These are phyloP conservation scores for Holothuria leucospilota DNA, from an alignment of 53 echinoderm and acorn worm species.

Conservation along the genomic window DNA sequence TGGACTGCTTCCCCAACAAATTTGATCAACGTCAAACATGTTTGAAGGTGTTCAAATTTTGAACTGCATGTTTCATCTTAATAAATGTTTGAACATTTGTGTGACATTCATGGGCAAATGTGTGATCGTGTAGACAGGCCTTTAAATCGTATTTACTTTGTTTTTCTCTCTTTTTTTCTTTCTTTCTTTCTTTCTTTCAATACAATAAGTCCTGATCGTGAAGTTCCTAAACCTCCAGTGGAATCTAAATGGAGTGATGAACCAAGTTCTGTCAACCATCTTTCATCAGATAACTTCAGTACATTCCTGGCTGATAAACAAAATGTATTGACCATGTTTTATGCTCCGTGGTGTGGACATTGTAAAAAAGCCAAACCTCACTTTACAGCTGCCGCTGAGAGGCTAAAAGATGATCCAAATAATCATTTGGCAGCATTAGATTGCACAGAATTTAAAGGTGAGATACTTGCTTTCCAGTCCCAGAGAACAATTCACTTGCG, in stretches of 20 bases:
- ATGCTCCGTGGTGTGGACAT: slow-evolving; percentile 97
- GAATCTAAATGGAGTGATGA: slow-evolving; percentile 89
- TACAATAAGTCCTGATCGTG: slow-evolving; percentile 53
- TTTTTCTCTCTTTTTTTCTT: too few species aligned
- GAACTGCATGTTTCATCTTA: too few species aligned
- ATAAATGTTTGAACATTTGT: too few species aligned
- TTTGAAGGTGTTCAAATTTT: too few species aligned
- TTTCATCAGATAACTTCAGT: slow-evolving; percentile 72
- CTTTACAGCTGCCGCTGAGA: slow-evolving; percentile 79
- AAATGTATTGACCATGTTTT: slow-evolving; percentile 91
- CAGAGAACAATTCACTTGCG: not conserved
- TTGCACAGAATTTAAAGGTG: slow-evolving; percentile 85
- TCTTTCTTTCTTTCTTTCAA: too few species aligned
- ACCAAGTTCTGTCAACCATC: slow-evolving; percentile 84
- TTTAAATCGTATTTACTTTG: too few species aligned
- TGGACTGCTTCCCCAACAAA: too few species aligned
- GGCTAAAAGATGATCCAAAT: slow-evolving; percentile 53
- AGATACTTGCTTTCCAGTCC: not conserved
- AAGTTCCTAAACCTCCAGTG: slow-evolving; percentile 72
- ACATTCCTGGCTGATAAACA: slow-evolving; percentile 63
- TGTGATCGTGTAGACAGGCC: too few species aligned
- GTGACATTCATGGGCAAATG: too few species aligned
- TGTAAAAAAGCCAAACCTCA: slow-evolving; percentile 90
- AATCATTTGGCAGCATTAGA: slow-evolving; percentile 87
- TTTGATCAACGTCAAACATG: too few species aligned